Conservation (phyloP, 2,888 invertebrate species). For the Drosophila anomalata region DNA sequence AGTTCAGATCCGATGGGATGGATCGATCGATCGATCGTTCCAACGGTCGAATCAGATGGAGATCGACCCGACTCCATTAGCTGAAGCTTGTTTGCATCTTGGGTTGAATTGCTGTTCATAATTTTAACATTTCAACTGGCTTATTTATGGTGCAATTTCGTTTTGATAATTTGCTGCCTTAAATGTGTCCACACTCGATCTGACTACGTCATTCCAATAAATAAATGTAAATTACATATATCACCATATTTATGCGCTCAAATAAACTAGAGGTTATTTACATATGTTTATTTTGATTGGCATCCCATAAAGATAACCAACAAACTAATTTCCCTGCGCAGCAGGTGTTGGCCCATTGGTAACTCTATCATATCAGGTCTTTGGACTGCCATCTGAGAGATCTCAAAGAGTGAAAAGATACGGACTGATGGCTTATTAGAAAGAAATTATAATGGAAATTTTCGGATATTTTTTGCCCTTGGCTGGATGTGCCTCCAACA, state of each 20-base stretch:
- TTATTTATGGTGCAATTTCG: slow-evolving; percentile 66
- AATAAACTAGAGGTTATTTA: slow-evolving; percentile 47
- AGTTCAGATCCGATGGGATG: slow-evolving; percentile 3
- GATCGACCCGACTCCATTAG: slow-evolving; percentile 41
- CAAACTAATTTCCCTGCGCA: slow-evolving; percentile 43
- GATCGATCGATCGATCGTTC: slow-evolving; percentile 2
- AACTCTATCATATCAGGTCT: slow-evolving; percentile 12
- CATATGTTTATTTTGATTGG: slow-evolving; percentile 40
- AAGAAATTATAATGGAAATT: slow-evolving; percentile 14
- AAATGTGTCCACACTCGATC: slow-evolving; percentile 52
- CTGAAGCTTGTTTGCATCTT: slow-evolving; percentile 51
- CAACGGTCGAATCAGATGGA: not conserved
- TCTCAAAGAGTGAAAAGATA: not conserved
- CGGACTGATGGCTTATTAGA: slow-evolving; percentile 9
- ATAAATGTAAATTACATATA: slow-evolving; percentile 51
- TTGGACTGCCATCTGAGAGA: slow-evolving; percentile 6
- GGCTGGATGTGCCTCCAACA: slow-evolving; percentile 14
- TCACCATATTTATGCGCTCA: slow-evolving; percentile 42
- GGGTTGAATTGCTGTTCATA: slow-evolving; percentile 48
- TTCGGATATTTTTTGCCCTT: slow-evolving; percentile 1
- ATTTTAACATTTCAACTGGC: slow-evolving; percentile 46
- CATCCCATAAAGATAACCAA: slow-evolving; percentile 39
- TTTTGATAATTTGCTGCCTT: slow-evolving; percentile 59
- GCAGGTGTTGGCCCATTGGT: slow-evolving; percentile 14
- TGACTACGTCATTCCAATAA: slow-evolving; percentile 56